Conservation (phyloP, 2,113 vertebrate species). For the Siniperca knerii region DNA sequence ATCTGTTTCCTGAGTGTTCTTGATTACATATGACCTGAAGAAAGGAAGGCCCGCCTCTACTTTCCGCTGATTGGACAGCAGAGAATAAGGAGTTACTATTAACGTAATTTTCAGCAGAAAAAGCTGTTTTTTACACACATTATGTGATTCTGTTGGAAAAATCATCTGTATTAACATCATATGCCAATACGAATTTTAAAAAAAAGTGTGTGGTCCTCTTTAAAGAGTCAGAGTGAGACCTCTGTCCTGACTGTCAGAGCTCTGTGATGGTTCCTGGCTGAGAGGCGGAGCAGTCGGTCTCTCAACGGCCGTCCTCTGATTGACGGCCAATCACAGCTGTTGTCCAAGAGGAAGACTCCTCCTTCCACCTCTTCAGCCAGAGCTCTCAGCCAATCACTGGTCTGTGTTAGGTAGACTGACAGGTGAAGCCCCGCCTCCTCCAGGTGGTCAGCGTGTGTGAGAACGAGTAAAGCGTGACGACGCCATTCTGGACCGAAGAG, state of each 20-base stretch:
- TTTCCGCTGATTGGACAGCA: no score
- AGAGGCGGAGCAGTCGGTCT: constrained; percentile 82
- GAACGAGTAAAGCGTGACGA: constrained; percentile 83
- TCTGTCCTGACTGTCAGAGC: constrained; percentile 10
- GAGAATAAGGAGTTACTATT: no score
- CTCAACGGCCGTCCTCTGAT: constrained; percentile 80
- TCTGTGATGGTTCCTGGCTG: constrained; percentile 83
- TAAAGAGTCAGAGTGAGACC: background rate
- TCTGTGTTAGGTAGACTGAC: constrained; percentile 75
- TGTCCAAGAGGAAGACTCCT: constrained; percentile 85
- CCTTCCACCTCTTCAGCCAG: constrained; percentile 76
- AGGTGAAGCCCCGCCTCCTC: constrained; percentile 77
- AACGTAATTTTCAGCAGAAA: no score
- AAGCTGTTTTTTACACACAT: no score
- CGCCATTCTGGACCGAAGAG: constrained; percentile 88
- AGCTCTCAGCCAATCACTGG: constrained; percentile 77
- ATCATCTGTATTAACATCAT: no score
- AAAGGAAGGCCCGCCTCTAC: background rate
- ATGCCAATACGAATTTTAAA: no score
- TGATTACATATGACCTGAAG: background rate
- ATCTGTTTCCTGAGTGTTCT: background rate
- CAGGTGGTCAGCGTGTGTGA: constrained; percentile 87
- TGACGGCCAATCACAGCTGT: constrained; percentile 65
- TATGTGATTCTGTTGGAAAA: no score
- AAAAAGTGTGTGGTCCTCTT: no score